phyloP scores from a whole-genome alignment of 2,888 invertebrate genomes.

The Phania funesta region DNA sequence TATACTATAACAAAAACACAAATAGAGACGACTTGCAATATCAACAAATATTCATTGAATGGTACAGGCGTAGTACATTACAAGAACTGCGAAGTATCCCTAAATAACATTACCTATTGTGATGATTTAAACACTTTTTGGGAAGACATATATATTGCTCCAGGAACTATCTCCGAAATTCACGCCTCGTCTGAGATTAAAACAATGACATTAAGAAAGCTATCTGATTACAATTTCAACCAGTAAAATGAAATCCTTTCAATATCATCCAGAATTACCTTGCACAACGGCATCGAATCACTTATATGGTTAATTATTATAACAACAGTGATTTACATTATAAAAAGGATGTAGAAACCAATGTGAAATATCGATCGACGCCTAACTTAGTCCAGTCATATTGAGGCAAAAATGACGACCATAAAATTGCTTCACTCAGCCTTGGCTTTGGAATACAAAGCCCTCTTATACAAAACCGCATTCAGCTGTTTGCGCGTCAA shows the following conservation, averaged over 20 bases:
- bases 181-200: slow-evolving; percentile 10
- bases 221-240: slow-evolving; percentile 16
- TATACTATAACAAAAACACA: slow-evolving; percentile 4
- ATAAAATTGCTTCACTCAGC: too few species aligned
- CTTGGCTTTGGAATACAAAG: too few species aligned
- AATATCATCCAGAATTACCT: slow-evolving; percentile 16
- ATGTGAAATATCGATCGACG: too few species aligned
- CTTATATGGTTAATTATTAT: slow-evolving; percentile 18
- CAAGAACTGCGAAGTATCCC: slow-evolving; percentile 18
- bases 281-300: slow-evolving; percentile 6
- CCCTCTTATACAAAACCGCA: too few species aligned
- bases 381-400: too few species aligned
- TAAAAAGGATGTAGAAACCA: background rate
- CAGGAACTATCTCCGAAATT: slow-evolving; percentile 5
- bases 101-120: too few species aligned
- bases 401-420: too few species aligned
- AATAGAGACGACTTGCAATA: slow-evolving; percentile 11
- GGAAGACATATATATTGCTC: slow-evolving; percentile 27
- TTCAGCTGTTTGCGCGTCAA: too few species aligned
- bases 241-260: slow-evolving; percentile 11
- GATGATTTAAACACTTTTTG: slow-evolving; percentile 9
- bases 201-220: slow-evolving; percentile 12
- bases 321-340: background rate
- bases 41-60: slow-evolving; percentile 16
- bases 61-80: slow-evolving; percentile 28